A percentile compares a stretch with the other conserved stretches of the same genome.
Evolutionary conservation across 2,888 invertebrate species (phyloP).

Genomic region (Ormia ochracea): DNA sequence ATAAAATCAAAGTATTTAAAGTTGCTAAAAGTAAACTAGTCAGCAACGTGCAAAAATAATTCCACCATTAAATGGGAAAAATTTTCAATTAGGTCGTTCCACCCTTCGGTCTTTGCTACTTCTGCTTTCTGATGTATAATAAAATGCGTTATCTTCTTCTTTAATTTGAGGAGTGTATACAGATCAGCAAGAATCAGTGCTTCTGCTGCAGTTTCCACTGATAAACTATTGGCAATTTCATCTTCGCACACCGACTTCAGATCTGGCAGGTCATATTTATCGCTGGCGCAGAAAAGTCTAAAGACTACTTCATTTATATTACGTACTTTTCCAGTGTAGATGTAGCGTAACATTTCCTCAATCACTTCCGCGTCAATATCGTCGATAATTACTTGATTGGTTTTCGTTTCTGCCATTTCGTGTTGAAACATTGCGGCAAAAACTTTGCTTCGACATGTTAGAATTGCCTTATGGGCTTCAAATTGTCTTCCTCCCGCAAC

Average conservation of each 20-base stretch:
- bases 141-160: constrained; percentile 98
- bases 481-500: constrained; percentile 92
- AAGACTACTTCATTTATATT: constrained; percentile 99
- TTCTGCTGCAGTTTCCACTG: constrained; percentile 97
- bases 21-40: too few relatives aligned
- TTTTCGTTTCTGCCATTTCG: constrained; percentile 98
- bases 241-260: constrained; percentile 99
- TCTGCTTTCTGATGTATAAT: constrained; percentile 99
- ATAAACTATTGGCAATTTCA: constrained; percentile 93
- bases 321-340: constrained; percentile 96
- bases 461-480: constrained; percentile 97
- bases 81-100: constrained; percentile 80
- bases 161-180: constrained; percentile 97
- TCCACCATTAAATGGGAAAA: too few relatives aligned
- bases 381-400: constrained; percentile 92
- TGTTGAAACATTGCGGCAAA: constrained; percentile 99
- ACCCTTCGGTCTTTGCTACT: constrained; percentile 98
- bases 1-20: too few relatives aligned
- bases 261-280: constrained; percentile 98
- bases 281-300: constrained; percentile 97
- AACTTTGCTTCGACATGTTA: constrained; percentile 92
- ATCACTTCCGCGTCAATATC: constrained; percentile 99
- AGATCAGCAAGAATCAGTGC: constrained; percentile 97
- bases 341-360: constrained; percentile 97
- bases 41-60: too few relatives aligned